Percentiles rank a stretch among this genome's conserved stretches.
Conservation (phyloP, 2,113 vertebrate genomes). For the Gymnogyps californianus region DNA sequence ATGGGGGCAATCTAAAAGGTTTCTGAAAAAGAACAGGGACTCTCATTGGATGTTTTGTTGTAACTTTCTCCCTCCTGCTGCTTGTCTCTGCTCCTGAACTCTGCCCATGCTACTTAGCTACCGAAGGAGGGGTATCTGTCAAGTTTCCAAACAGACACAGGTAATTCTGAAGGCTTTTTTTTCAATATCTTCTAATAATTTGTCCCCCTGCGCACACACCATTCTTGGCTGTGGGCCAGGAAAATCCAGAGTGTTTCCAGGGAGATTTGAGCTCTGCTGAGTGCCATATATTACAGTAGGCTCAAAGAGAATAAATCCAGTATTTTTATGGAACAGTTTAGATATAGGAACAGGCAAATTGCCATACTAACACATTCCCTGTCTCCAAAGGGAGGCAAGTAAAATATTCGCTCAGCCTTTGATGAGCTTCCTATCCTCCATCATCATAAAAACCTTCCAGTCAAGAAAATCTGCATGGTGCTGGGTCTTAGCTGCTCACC, state of each 20-base stretch:
- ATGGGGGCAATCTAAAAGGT: neutral
- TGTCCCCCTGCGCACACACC: neutral
- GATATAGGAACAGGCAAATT: neutral
- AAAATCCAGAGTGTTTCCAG: conserved; percentile 34
- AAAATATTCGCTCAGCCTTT: neutral
- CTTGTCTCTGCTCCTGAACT: neutral
- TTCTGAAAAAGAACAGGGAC: neutral
- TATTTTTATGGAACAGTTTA: conserved; percentile 30
- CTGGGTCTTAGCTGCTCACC: neutral
- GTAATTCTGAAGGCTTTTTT: neutral
- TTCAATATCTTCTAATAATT: neutral
- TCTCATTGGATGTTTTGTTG: neutral
- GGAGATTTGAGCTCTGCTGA: conserved; percentile 34
- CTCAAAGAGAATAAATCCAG: conserved; percentile 3
- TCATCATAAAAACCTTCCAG: neutral
- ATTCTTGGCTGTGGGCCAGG: neutral
- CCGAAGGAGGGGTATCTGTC: neutral
- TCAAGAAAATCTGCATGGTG: neutral
- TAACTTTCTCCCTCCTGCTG: neutral
- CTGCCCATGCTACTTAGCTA: neutral
- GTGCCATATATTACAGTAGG: neutral
- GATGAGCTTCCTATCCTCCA: neutral
- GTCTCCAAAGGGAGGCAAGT: neutral
- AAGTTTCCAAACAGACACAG: neutral
- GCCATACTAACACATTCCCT: neutral